phyloP scores from a whole-genome alignment of 2,113 vertebrate genomes.

The Isurus oxyrinchus region DNA sequence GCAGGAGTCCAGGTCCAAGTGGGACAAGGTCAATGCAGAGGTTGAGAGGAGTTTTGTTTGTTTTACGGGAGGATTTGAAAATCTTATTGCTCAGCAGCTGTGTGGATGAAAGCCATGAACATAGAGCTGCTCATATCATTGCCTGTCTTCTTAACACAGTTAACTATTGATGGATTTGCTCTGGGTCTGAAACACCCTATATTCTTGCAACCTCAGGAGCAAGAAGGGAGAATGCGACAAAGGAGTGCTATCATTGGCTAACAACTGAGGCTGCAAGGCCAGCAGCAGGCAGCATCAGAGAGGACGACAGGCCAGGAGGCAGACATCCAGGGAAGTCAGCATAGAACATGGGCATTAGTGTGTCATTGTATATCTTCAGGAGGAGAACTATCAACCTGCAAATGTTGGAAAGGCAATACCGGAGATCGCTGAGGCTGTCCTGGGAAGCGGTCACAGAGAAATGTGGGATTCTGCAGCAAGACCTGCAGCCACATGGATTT shows the following conservation, averaged over 20 bases:
- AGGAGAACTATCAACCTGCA: neutral
- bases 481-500: neutral
- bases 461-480: neutral
- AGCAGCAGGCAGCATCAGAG: too few relatives aligned
- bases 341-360: neutral
- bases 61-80: too few relatives aligned
- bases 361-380: neutral
- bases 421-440: neutral
- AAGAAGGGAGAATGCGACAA: neutral
- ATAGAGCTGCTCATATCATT: too few relatives aligned
- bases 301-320: too few relatives aligned
- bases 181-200: too few relatives aligned
- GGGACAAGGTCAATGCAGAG: too few relatives aligned
- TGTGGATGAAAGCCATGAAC: too few relatives aligned
- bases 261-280: neutral
- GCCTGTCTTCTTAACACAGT: too few relatives aligned
- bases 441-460: neutral
- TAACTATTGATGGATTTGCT: too few relatives aligned
- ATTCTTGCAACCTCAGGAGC: neutral
- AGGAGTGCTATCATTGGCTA: neutral
- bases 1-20: too few relatives aligned
- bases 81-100: too few relatives aligned
- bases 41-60: too few relatives aligned
- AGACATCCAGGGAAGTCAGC: neutral
- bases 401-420: neutral